Percentiles rank a stretch among this genome's conserved stretches.
phyloP scores from a whole-genome alignment of 1,140 invertebrate genomes.

The Caenorhabditis inopinata region DNA sequence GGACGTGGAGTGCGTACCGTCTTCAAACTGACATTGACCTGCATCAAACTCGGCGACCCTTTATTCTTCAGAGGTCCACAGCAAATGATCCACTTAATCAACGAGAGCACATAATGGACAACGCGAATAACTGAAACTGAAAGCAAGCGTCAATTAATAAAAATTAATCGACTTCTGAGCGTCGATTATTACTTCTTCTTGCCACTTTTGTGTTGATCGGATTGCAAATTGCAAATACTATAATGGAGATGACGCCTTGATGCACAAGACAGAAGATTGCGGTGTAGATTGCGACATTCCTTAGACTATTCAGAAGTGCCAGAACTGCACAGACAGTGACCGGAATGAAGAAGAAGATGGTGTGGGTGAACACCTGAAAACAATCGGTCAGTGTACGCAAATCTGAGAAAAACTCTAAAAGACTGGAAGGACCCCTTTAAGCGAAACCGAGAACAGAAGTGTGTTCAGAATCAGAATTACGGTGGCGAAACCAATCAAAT shows the following conservation, averaged over 20 bases:
- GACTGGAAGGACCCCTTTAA: no score
- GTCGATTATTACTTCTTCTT: background rate
- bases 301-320: background rate
- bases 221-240: background rate
- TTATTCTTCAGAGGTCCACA: background rate
- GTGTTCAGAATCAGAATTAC: no score
- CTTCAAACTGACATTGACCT: background rate
- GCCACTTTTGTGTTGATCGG: background rate
- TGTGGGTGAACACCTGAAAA: background rate
- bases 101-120: background rate
- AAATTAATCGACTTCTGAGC: background rate
- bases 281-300: background rate
- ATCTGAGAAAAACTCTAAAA: no score
- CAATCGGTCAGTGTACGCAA: no score
- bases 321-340: background rate
- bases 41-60: background rate
- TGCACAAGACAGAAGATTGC: background rate
- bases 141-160: background rate
- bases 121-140: constrained; percentile 2
- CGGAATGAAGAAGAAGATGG: background rate
- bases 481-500: no score
- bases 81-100: background rate
- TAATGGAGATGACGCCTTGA: background rate
- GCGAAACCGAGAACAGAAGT: no score
- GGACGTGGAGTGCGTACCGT: background rate